Base-by-base conservation (phyloP, 2,888 invertebrate species). In the Pogonocherus hispidulus region DNA sequence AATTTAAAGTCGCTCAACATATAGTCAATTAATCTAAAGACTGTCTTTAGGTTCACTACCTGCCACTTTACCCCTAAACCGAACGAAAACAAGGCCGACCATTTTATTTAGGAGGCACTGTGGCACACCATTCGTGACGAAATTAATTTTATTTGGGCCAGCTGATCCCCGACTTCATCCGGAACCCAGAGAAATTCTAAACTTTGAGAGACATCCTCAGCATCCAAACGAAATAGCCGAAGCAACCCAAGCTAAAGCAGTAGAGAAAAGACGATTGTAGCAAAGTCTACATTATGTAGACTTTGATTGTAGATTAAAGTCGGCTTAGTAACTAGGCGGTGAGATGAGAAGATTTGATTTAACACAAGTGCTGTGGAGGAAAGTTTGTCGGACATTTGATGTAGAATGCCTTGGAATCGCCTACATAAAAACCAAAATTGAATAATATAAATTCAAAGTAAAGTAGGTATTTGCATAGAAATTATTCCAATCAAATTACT, bases 61-160 rank as follows among this genome's bases (percentile, higher is more conserved):
- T 41, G 41, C 37, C 37, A n/a, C 41, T 32, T 32, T 11, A 8
- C 9, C 2, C 8, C 32, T 11, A 3, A 8, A 32, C 11, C 32
- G 32, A 11, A 32, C 32, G 9, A 11, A 32, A 32, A 32, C 32
- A 32, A 32, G 11, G 14, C 41, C 41, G 14, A 27, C 27, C 4
- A 27, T 41, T 41, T 41, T n/a, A 16, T 41, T 41, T n/a, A 14
- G n/a, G 16, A 41, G 41, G 41, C 41, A n/a, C 14, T 41, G n/a
- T n/a, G 41, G 14, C 37, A n/a, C 41, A 18, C 11, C 18, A 8
- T 52, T 32, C 41, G 18, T 11, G 32, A 35, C 18, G 52, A 52
- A 18, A 52, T 52, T 52, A 52, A 52, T 52, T 51, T 52, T 32
- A 19, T 35, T 52, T 52, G 32, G 18, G 52, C 32, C 32, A 27